Evolutionary conservation across 2,113 vertebrate genomes (phyloP).

Genomic region (Sebastes fasciatus): DNA sequence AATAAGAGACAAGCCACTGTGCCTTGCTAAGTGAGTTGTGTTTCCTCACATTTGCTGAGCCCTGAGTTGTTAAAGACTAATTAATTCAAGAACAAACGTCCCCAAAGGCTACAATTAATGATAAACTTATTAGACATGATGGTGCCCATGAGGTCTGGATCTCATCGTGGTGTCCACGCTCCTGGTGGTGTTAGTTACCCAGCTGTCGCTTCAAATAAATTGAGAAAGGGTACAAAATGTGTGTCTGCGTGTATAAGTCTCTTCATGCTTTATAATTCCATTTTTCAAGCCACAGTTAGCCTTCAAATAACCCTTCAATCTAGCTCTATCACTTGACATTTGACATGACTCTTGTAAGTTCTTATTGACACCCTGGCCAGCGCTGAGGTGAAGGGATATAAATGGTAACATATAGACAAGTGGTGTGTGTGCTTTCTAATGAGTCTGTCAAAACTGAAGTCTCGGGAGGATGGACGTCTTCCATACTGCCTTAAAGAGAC

Average conservation of each 20-base stretch:
- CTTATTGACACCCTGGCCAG: conserved; percentile 56
- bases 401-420: conserved; percentile 46
- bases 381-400: conserved; percentile 34
- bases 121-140: conserved; percentile 85
- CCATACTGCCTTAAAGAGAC: conserved; percentile 47
- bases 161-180: conserved; percentile 69
- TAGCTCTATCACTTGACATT: conserved; percentile 54
- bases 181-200: conserved; percentile 76
- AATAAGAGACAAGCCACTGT: conserved; percentile 32
- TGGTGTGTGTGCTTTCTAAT: conserved; percentile 61
- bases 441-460: conserved; percentile 66
- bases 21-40: conserved; percentile 54
- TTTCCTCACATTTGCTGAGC: conserved; percentile 70
- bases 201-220: conserved; percentile 77
- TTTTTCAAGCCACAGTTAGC: conserved; percentile 52
- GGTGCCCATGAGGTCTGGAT: conserved; percentile 81
- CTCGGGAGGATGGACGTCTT: conserved; percentile 52
- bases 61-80: conserved; percentile 78
- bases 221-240: conserved; percentile 47
- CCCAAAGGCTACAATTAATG: conserved; percentile 85
- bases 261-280: conserved; percentile 40
- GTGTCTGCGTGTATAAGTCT: conserved; percentile 16
- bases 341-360: conserved; percentile 63
- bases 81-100: conserved; percentile 85
- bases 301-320: conserved; percentile 53